Evolutionary conservation across 1,140 invertebrate genomes (phyloP), one percentile per base, ranked within the genome.

Genomic region (Ips nitidus): DNA sequence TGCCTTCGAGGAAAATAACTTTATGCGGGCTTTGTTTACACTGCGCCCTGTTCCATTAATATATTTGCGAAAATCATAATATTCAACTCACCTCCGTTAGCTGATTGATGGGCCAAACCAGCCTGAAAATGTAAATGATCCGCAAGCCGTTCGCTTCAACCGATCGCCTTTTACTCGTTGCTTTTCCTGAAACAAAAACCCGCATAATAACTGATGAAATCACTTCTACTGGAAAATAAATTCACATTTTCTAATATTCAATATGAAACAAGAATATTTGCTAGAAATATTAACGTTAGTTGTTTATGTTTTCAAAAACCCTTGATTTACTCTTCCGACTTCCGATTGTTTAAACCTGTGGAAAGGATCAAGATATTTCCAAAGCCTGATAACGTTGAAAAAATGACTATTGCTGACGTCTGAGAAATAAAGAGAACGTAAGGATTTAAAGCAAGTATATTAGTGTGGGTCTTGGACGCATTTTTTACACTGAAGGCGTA

Each of bases 21-120:
- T 66, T 66, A 58, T 66, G 64, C 64, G 64, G 64, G 64, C 64
- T 58, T 66, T 66, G 64, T 66, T 66, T 66, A 66, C 64, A 66
- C 64, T 66, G 64, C 64, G 64, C 64, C 55, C 53, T 66, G 55
- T 66, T 66, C 64, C 64, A 66, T 66, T 66, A 66, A 66, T 66
- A 66, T 66, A 66, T 66, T 66, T 66, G 42, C 41, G 64, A 66
- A 58, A 66, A 66, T 58, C 64, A 66, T 66, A 66, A 66, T 57
- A 66, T 66, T 66, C 64, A 40, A 43, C 64, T 66, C 64, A 66
- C 63, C 52, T 65, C 52, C 63, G 63, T 56, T 55, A 43, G 63
- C 63, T 65, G 63, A 65, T 65, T 65, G 63, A 65, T 65, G 61
- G 52, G 63, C 63, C 63, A 56, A 65, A 52, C 63, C 52, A 65